phyloP scores from a whole-genome alignment of 1,140 invertebrate genomes.

The Globodera ellingtonae region DNA sequence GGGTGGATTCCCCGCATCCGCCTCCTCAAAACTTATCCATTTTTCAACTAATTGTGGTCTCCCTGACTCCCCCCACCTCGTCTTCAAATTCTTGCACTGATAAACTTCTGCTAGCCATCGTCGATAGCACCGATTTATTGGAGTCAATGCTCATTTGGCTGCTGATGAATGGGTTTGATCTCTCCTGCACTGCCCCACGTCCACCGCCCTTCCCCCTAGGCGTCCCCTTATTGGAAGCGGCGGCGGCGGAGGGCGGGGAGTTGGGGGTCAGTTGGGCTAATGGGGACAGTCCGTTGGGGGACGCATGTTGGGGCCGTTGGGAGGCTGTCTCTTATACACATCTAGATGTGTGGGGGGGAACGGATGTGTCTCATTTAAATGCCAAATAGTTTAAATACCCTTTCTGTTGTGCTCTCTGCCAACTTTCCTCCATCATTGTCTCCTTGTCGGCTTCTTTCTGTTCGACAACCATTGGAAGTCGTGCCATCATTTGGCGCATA shows the following conservation, averaged over 20 bases:
- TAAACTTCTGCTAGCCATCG: neutral
- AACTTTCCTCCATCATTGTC: neutral
- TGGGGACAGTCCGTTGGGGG: neutral
- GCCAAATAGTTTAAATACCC: neutral
- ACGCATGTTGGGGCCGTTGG: neutral
- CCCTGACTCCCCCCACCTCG: neutral
- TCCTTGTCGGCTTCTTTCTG: neutral
- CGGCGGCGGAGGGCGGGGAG: neutral
- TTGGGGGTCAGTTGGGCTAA: neutral
- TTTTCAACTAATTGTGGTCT: neutral
- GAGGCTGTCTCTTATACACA: no score
- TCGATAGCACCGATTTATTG: no score
- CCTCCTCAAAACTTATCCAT: no score
- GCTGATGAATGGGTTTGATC: neutral
- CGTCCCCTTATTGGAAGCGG: slow-evolving; percentile 1
- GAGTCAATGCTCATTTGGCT: neutral
- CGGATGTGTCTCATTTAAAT: neutral
- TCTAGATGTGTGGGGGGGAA: no score
- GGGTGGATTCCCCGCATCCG: neutral
- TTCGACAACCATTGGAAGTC: neutral
- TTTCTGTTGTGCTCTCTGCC: neutral
- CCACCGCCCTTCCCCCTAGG: no score
- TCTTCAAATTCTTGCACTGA: neutral
- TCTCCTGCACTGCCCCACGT: neutral
- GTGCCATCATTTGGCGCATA: slow-evolving; percentile 24